These are phyloP conservation scores for Drosophila orena DNA, from an alignment of 1,140 invertebrate species.

Conservation along the genomic window DNA sequence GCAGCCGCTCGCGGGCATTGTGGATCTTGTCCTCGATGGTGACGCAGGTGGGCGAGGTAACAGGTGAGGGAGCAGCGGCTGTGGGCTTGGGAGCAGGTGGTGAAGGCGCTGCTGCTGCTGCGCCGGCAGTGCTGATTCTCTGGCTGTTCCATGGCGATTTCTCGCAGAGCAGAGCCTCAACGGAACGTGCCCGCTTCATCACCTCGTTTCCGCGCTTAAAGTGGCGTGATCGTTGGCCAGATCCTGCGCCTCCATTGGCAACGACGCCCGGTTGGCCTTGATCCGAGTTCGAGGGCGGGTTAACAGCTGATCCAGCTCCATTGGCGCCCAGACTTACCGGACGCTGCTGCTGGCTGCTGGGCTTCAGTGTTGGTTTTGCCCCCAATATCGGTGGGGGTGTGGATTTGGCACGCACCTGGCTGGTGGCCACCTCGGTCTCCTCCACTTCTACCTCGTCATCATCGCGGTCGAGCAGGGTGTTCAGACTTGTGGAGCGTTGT, in stretches of 20 bases:
- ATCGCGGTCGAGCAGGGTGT: constrained; percentile 92
- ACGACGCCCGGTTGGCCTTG: background rate
- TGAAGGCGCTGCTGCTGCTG: constrained; percentile 21
- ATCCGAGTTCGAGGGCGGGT: constrained; percentile 1
- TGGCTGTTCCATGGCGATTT: constrained; percentile 75
- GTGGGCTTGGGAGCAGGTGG: constrained; percentile 36
- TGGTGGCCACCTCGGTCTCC: constrained; percentile 10
- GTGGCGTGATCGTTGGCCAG: constrained; percentile 68
- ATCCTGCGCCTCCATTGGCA: constrained; percentile 22
- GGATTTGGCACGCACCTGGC: constrained; percentile 35
- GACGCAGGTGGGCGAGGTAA: constrained; percentile 57
- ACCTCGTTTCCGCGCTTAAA: constrained; percentile 83
- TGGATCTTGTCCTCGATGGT: constrained; percentile 84
- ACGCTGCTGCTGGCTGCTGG: constrained; percentile 35
- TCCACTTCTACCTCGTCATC: constrained; percentile 61
- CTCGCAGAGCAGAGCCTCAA: constrained; percentile 91
- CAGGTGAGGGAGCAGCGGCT: constrained; percentile 2
- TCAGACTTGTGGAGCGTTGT: constrained; percentile 92
- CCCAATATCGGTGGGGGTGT: constrained; percentile 58
- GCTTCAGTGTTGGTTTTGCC: constrained; percentile 52
- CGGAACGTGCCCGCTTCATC: constrained; percentile 92
- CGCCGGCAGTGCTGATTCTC: constrained; percentile 28
- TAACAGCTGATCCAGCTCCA: constrained; percentile 8
- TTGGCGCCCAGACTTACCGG: constrained; percentile 46
- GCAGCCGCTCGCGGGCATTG: constrained; percentile 78